Base-by-base conservation (phyloP, 2,797 vertebrate species). In the Telmatherina bonti region DNA sequence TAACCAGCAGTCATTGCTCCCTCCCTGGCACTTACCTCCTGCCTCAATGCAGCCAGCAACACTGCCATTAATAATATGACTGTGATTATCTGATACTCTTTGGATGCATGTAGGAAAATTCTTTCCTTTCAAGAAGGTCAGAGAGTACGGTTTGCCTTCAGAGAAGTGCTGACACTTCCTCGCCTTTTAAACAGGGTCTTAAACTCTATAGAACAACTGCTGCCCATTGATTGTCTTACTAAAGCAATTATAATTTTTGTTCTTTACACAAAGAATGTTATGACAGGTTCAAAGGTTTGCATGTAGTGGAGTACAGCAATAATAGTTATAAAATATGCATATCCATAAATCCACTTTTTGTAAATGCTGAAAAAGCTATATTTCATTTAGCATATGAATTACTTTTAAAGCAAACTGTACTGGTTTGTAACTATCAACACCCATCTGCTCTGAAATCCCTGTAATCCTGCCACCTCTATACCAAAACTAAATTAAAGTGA, bases 61-160 rank as follows among this genome's bases (percentile, higher is more conserved):
- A 27, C 45, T 38, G 45, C 31, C 62, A 53, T 67, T 79, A 74
- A 84, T 78, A 81, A 63, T 67, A 81, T 72, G 75, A 72, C 74
- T 73, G 57, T 20, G 64, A 77, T 66, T 66, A 81, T 71, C 72
- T 70, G 84, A 89, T 80, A 71, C 72, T 72, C 59, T 67, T 77
- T 83, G 77, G 80, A 86, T 78, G 59, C 54, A 57, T 35, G 73
- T 22, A 67, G 76, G 24, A 70, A 77, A 66, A 71, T 74, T 65
- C 26, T 51, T 68, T 58, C 68, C 77, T 45, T 47, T 35, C 36
- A 67, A 54, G 59, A 84, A 68, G 70, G 70, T 87, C 75, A 74
- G 30, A 71, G 64, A 70, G 69, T 64, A 63, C 54, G 67, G 31
- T 61, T 61, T 41, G 4, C 26, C 61, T 58, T 74, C 52, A 60